These are phyloP conservation scores for Apus apus DNA, from an alignment of 2,113 vertebrate species.

Conservation along the genomic window DNA sequence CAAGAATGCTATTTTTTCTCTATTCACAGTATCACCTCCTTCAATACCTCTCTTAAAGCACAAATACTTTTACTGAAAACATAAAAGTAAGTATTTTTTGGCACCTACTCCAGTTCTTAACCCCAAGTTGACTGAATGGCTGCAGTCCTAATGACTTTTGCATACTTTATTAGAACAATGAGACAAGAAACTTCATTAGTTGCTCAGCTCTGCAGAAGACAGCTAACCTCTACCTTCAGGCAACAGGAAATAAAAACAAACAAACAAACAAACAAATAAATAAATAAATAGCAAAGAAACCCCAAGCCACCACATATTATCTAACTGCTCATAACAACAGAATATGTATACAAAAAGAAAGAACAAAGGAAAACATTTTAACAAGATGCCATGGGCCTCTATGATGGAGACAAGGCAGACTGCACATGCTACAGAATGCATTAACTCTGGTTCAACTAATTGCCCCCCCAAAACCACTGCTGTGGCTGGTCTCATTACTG, in stretches of 20 bases:
- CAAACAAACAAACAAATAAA: too few species aligned
- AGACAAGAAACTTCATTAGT: neutral
- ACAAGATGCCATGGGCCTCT: neutral
- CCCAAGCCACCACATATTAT: too few species aligned
- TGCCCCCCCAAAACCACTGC: neutral
- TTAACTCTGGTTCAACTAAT: neutral
- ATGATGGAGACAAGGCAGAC: neutral
- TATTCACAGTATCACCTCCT: neutral
- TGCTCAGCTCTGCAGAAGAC: neutral
- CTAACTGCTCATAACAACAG: neutral
- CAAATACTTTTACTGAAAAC: neutral
- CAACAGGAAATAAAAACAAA: neutral
- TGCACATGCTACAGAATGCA: neutral
- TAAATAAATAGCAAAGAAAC: too few species aligned
- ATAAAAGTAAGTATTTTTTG: neutral
- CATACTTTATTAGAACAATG: neutral
- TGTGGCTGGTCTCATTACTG: neutral
- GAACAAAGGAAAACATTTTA: neutral
- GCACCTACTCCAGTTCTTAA: neutral
- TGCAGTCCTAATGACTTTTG: neutral
- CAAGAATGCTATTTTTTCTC: neutral
- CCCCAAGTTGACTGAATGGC: neutral
- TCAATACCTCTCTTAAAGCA: neutral
- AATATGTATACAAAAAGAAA: neutral
- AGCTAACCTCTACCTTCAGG: neutral